phyloP scores from a whole-genome alignment of 92 coral and sea anemone species.

The Diadumene lineata region DNA sequence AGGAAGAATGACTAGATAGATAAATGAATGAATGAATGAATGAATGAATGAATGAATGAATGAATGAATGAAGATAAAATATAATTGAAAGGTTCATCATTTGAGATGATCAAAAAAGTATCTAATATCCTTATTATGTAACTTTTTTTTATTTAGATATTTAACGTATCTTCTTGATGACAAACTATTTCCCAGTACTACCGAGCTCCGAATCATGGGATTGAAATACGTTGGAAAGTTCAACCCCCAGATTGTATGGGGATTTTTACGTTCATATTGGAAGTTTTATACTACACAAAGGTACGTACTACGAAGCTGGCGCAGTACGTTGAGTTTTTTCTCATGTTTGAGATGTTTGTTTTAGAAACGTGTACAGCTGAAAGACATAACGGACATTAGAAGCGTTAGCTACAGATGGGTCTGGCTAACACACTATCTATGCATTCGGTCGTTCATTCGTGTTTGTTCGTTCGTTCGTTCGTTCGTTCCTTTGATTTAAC shows the following conservation, averaged over 20 bases:
- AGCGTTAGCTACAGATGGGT: no score
- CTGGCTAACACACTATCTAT: no score
- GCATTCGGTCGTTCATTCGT: no score
- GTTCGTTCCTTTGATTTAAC: not conserved
- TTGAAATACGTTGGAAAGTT: not conserved
- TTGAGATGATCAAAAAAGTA: not conserved
- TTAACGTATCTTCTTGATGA: constrained; percentile 10
- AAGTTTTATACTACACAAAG: no score
- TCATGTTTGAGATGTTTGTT: not conserved
- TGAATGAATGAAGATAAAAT: not conserved
- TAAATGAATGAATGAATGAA: not conserved
- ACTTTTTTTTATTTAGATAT: not conserved
- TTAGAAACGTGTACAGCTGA: no score
- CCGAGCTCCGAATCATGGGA: no score
- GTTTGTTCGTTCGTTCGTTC: no score
- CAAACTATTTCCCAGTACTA: not conserved
- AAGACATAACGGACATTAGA: no score
- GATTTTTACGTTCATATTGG: not conserved
- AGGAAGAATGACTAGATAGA: no score
- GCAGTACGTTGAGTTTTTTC: not conserved
- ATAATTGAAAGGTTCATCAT: not conserved
- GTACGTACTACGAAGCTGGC: constrained; percentile 14
- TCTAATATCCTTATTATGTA: not conserved
- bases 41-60: not conserved
- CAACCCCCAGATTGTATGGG: constrained; percentile 22